Base-by-base conservation (phyloP, 1,140 invertebrate species). In the Steinernema khuongi region DNA sequence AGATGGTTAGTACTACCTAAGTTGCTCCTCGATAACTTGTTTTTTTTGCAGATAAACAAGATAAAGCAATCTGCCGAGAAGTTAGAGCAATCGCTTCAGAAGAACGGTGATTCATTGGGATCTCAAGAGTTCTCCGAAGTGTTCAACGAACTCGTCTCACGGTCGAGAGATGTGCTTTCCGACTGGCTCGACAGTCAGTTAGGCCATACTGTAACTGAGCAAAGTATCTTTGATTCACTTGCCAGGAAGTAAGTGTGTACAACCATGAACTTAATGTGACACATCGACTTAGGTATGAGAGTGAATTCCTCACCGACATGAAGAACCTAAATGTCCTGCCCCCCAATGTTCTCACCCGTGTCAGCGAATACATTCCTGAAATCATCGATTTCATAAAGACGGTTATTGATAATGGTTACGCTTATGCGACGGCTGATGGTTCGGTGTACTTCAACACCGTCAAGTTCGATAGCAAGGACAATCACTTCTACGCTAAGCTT, bases 321-420 rank as follows among this genome's bases (percentile, higher is more conserved):
- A 91, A 91, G 81, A 89, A 92, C 67, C 88, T 99, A 32, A 98
- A 99, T 90, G 94, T 96, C 88, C 89, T 89, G 60, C 72, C 76
- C 0, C 81, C 83, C 31, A 73, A 83, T 70, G 79, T 85, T 31
- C 87, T 99, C 41, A 98, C 96, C 1, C 89, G 96, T 84, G 97
- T 99, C 14, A 97, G 93, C 85, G 97, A 99, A 89, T 99, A 97
- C 86, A 90, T 99, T 75, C 94, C 94, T 14, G 94, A 99, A 88
- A 97, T 98, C 78, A 88, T 98, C 73, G 87, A 87, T 26, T 99
- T 91, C 87, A 92, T 97, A 67, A 85, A 96, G 83, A 91, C 91
- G 86, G 97, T 99, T 70, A 93, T 99, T 76, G 88, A 90, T 1
- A 97, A 97, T 88, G 87, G 87, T 41, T 88, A 87, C 76, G 89